These are phyloP conservation scores for Melanotaenia maccullochi DNA, from an alignment of 2,797 vertebrate genomes.

Conservation along the genomic window DNA sequence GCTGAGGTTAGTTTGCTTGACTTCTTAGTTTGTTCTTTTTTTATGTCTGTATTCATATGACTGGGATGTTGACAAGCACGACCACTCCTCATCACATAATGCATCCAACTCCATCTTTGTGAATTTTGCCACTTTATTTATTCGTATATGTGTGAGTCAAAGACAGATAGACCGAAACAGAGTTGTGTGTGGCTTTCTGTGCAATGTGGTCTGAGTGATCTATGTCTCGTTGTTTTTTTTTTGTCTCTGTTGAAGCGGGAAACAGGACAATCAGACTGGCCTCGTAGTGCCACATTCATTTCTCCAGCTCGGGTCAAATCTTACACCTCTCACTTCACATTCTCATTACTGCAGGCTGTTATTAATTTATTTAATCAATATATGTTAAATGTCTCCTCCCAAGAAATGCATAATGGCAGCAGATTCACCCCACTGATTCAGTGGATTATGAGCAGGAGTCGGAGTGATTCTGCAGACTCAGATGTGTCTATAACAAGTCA, in stretches of 20 bases:
- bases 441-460: conserved; percentile 23
- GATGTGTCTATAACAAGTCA: conserved; percentile 20
- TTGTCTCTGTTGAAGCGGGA: conserved; percentile 40
- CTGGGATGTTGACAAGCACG: conserved; percentile 17
- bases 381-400: conserved; percentile 35
- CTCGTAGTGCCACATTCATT: conserved; percentile 73
- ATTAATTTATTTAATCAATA: conserved; percentile 76
- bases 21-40: background rate
- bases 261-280: conserved; percentile 56
- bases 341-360: conserved; percentile 59
- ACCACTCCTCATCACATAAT: conserved; percentile 16
- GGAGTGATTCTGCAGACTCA: background rate
- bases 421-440: conserved; percentile 32
- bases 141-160: conserved; percentile 20
- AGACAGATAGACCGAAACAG: conserved; percentile 27
- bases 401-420: conserved; percentile 49
- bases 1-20: conserved; percentile 1
- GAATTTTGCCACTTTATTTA: conserved; percentile 24
- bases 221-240: conserved; percentile 60
- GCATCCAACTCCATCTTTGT: conserved; percentile 29
- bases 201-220: conserved; percentile 38
- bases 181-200: conserved; percentile 53
- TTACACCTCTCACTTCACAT: conserved; percentile 75
- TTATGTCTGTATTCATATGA: conserved; percentile 4
- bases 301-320: conserved; percentile 46